Evolutionary conservation across 2,888 invertebrate genomes (phyloP).

Genomic region (Stenchaetothrips biformis): DNA sequence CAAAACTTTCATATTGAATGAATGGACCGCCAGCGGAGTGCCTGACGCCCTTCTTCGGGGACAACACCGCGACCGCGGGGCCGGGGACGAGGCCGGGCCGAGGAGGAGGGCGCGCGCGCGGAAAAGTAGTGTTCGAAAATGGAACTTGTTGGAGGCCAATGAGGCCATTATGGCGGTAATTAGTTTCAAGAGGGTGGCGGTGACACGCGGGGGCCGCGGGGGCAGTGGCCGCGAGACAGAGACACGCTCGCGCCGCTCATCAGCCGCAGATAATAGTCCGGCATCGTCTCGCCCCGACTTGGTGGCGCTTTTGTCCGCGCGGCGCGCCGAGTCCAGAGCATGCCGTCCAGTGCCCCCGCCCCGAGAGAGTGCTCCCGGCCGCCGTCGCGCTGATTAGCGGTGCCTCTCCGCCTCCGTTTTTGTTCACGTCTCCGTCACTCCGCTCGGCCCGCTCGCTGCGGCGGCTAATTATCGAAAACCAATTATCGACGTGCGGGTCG

Average conservation of each 20-base stretch:
- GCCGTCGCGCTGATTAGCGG: not conserved
- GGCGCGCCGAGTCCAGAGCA: too few species aligned
- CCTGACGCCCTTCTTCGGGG: not conserved
- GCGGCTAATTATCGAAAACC: slow-evolving; percentile 14
- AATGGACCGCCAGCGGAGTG: not conserved
- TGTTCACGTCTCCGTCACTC: not conserved
- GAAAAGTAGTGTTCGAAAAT: not conserved
- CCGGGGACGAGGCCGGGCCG: too few species aligned
- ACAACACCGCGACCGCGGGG: too few species aligned
- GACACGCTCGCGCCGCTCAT: not conserved
- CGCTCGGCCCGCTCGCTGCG: not conserved
- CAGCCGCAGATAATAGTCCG: not conserved
- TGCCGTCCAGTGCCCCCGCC: not conserved
- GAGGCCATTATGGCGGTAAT: not conserved
- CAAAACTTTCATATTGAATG: not conserved
- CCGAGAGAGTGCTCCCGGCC: not conserved
- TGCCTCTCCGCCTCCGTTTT: not conserved
- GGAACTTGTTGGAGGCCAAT: not conserved
- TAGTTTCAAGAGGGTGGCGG: not conserved
- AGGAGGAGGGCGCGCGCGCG: not conserved
- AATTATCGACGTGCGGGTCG: not conserved
- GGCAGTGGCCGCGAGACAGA: too few species aligned
- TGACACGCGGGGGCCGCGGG: not conserved
- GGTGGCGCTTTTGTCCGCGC: too few species aligned
- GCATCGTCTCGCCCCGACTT: too few species aligned